Conservation (phyloP, 2,888 invertebrate genomes). For the Trimorus sp. region DNA sequence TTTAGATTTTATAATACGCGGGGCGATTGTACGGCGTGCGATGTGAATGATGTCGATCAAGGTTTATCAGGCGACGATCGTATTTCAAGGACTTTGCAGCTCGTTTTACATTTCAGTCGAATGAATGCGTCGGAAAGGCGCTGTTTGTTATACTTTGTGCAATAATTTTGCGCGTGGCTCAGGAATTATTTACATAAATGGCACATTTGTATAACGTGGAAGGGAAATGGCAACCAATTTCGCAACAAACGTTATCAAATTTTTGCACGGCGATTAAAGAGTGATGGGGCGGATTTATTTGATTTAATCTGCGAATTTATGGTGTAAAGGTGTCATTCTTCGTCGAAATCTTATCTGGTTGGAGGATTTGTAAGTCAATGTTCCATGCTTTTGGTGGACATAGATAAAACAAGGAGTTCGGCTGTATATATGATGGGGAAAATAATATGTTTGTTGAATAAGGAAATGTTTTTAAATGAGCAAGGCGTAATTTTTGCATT, state of each 20-base stretch:
- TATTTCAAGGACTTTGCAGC: conserved; percentile 26
- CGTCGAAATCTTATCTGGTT: no score
- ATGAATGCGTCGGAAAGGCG: conserved; percentile 43
- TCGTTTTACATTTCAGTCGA: conserved; percentile 31
- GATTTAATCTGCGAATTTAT: no score
- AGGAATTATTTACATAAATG: conserved; percentile 44
- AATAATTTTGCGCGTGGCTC: conserved; percentile 20
- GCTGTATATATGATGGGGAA: no score
- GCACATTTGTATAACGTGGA: conserved; percentile 26
- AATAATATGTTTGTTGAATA: no score
- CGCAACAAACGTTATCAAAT: conserved; percentile 31
- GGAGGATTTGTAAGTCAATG: no score
- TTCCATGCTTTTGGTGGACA: no score
- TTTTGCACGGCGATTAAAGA: background rate
- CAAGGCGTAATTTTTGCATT: no score
- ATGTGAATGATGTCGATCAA: conserved; percentile 40
- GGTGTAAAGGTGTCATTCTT: no score
- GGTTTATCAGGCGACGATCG: conserved; percentile 39
- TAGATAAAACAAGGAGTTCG: no score
- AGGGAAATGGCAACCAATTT: conserved; percentile 37
- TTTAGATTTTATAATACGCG: conserved; percentile 39
- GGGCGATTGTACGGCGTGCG: background rate
- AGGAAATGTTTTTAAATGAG: no score
- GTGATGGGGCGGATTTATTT: background rate
- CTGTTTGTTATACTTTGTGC: conserved; percentile 48